Evolutionary conservation across 2,113 vertebrate genomes (phyloP).

Genomic region (Centropristis striata): DNA sequence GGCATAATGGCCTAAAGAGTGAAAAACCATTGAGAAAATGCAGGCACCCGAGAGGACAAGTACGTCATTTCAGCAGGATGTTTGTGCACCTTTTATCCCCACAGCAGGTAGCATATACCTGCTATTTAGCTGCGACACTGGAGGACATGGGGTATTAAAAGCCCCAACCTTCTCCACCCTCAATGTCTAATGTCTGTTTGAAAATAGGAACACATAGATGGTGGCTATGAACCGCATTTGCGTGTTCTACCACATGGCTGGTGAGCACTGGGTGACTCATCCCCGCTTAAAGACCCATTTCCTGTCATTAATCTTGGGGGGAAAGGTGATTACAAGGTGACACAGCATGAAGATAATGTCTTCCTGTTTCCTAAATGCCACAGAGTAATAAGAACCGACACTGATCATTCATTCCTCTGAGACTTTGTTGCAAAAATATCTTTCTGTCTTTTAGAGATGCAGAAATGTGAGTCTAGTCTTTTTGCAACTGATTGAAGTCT

Average conservation of each 20-base stretch:
- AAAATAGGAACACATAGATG: slow-evolving; percentile 58
- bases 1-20: slow-evolving; percentile 38
- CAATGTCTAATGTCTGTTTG: slow-evolving; percentile 38
- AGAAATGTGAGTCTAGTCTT: too few species aligned
- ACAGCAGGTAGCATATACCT: slow-evolving; percentile 42
- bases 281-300: slow-evolving; percentile 44
- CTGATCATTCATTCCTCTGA: slow-evolving; percentile 31
- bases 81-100: slow-evolving; percentile 43
- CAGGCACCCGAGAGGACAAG: slow-evolving; percentile 26
- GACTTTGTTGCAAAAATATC: slow-evolving; percentile 17
- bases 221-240: slow-evolving; percentile 50
- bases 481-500: too few species aligned
- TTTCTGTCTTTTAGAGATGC: neutral
- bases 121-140: slow-evolving; percentile 43
- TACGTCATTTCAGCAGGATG: slow-evolving; percentile 41
- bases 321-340: slow-evolving; percentile 67
- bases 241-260: slow-evolving; percentile 48
- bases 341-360: slow-evolving; percentile 27
- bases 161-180: slow-evolving; percentile 19
- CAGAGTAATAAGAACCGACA: slow-evolving; percentile 46
- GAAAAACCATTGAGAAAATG: slow-evolving; percentile 25
- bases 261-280: slow-evolving; percentile 55
- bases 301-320: slow-evolving; percentile 57
- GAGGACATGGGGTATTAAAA: slow-evolving; percentile 46
- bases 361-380: slow-evolving; percentile 59